Conservation (phyloP, 35 echinoderm and acorn worm genomes). For the Heliocidaris erythrogramma region DNA sequence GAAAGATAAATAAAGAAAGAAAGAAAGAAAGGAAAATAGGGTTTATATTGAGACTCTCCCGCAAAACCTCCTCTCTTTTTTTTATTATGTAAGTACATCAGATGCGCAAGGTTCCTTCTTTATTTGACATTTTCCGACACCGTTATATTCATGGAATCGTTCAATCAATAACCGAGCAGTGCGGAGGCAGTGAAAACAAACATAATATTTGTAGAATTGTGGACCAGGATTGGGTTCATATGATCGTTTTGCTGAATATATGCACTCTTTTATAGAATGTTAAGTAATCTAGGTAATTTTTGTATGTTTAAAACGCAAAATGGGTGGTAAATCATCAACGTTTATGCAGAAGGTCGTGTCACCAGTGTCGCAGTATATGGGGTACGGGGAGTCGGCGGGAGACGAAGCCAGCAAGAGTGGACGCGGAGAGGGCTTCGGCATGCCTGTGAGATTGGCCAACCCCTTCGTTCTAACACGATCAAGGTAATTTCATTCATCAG, state of each 20-base stretch:
- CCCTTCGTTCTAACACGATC: slow-evolving; percentile 5
- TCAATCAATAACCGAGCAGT: background rate
- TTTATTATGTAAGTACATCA: no score
- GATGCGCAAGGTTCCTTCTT: background rate
- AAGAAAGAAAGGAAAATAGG: no score
- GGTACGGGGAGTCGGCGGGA: slow-evolving; percentile 22
- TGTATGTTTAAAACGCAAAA: background rate
- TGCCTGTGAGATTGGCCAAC: background rate
- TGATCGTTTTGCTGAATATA: background rate
- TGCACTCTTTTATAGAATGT: background rate
- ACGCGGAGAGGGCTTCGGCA: background rate
- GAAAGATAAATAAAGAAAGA: no score
- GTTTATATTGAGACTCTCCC: no score
- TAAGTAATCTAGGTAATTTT: background rate
- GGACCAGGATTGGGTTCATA: background rate
- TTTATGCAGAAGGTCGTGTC: slow-evolving; percentile 38
- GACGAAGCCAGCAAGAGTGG: slow-evolving; percentile 31
- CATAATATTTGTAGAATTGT: background rate
- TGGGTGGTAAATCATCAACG: slow-evolving; percentile 30
- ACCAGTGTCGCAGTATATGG: slow-evolving; percentile 41
- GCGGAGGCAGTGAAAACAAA: background rate
- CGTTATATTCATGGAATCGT: background rate
- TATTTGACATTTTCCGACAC: background rate
- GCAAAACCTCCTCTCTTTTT: no score
- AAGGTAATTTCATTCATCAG: background rate